Percentiles rank a stretch among this genome's conserved stretches.
Conservation (phyloP, 2,113 vertebrate species). For the Cavia aperea region DNA sequence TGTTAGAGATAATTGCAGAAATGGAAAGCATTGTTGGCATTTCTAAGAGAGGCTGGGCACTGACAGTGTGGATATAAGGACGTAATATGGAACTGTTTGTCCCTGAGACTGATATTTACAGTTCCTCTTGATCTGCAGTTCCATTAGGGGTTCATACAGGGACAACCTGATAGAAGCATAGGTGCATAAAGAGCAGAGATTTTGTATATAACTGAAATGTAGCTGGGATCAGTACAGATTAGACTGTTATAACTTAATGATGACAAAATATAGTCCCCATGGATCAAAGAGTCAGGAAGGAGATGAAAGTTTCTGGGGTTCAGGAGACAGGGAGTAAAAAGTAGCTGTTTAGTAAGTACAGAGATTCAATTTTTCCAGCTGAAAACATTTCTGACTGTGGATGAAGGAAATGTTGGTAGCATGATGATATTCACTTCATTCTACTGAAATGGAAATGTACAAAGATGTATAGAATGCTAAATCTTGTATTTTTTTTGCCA, state of each 20-base stretch:
- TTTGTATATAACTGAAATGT: conserved; percentile 10
- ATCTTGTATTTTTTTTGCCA: neutral
- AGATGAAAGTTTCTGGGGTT: neutral
- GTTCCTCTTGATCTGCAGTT: neutral
- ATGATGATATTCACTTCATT: neutral
- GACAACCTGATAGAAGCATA: neutral
- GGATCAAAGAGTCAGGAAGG: neutral
- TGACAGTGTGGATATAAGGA: neutral
- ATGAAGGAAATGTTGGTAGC: neutral
- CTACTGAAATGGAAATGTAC: neutral
- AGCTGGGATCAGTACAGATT: neutral
- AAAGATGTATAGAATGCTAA: conserved; percentile 5
- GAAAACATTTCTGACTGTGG: neutral
- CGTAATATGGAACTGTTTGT: neutral
- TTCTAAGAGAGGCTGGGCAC: neutral
- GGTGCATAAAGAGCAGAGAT: neutral
- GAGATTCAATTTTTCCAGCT: neutral
- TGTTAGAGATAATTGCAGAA: neutral
- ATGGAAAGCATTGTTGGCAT: neutral
- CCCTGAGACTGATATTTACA: neutral
- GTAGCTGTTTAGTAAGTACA: neutral
- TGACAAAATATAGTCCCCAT: neutral
- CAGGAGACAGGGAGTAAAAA: neutral
- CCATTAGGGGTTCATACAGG: neutral
- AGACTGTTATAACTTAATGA: neutral